Conservation (phyloP, 2,113 vertebrate genomes). For the Vanacampus margaritifer region DNA sequence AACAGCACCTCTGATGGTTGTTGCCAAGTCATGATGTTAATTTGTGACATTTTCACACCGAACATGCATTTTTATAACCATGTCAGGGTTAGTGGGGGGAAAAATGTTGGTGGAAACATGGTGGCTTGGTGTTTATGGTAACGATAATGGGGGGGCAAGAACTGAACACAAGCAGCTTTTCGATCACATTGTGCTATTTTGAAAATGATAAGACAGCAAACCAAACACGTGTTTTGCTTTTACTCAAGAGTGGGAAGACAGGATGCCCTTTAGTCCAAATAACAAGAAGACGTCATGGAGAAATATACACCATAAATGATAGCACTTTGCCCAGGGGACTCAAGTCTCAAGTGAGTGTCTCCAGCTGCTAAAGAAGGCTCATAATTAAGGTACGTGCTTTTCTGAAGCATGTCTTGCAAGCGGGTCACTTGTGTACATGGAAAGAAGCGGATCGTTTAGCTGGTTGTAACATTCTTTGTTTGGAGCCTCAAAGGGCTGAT, state of each 20-base stretch:
- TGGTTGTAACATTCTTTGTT: neutral
- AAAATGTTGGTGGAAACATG: neutral
- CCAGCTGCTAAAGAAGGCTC: neutral
- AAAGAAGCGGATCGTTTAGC: neutral
- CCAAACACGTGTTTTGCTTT: neutral
- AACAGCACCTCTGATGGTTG: too few species aligned
- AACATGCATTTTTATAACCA: neutral
- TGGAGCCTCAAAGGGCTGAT: neutral
- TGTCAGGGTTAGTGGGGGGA: neutral
- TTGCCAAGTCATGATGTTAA: too few species aligned
- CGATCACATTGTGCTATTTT: neutral
- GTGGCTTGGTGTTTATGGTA: neutral
- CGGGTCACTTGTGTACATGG: neutral
- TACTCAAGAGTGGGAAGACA: neutral
- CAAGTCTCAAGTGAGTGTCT: neutral
- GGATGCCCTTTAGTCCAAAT: neutral
- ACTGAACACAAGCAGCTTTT: neutral
- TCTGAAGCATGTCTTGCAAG: neutral
- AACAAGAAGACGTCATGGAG: constrained; percentile 2
- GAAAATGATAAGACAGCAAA: neutral
- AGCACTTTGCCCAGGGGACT: neutral
- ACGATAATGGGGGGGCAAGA: neutral
- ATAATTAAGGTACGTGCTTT: neutral
- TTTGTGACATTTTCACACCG: too few species aligned
- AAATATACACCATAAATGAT: neutral